Percentiles rank a stretch among this genome's conserved stretches.
These are phyloP conservation scores for Otolemur crassicaudatus DNA, from an alignment of 2,797 vertebrate species.

Conservation along the genomic window DNA sequence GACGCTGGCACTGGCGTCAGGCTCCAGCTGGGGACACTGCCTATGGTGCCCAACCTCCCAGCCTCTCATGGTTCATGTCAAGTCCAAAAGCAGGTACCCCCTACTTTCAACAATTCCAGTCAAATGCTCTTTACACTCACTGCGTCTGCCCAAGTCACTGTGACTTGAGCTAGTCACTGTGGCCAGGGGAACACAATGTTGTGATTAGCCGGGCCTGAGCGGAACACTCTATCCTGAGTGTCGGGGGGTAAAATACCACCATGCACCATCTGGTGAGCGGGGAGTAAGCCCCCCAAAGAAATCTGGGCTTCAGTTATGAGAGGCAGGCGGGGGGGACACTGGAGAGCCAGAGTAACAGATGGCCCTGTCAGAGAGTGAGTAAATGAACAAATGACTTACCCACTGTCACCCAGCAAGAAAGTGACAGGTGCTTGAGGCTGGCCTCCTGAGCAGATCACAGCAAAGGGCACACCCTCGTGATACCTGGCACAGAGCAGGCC, in stretches of 20 bases:
- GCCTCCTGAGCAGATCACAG: background rate
- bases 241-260: background rate
- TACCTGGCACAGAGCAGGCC: background rate
- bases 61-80: background rate
- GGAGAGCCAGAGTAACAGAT: conserved; percentile 7
- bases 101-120: background rate
- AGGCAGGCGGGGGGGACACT: background rate
- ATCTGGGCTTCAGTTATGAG: background rate
- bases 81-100: background rate
- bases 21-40: background rate
- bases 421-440: background rate
- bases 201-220: background rate
- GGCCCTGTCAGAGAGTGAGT: background rate
- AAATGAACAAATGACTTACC: conserved; percentile 50
- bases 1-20: background rate
- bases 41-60: background rate
- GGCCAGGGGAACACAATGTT: background rate
- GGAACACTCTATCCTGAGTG: background rate
- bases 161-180: background rate
- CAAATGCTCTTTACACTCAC: background rate
- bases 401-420: conserved; percentile 34
- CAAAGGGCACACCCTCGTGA: background rate
- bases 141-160: background rate
- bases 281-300: background rate
- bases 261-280: background rate